A percentile compares a stretch with the other conserved stretches of the same genome.
phyloP scores from a whole-genome alignment of 2,888 invertebrate species.

The Lordiphosa andalusiaca region DNA sequence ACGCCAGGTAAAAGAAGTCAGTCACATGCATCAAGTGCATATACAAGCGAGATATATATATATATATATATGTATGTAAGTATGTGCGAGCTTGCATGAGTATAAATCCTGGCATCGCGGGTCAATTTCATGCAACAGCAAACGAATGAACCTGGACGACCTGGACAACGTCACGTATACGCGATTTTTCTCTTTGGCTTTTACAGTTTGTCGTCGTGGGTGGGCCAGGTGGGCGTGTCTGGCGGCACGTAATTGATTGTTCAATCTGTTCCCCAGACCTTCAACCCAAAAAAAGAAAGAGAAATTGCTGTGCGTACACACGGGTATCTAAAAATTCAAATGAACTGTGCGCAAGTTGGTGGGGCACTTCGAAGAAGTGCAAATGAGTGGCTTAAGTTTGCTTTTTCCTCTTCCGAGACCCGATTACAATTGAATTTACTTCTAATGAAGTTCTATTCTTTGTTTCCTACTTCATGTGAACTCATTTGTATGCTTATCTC shows the following conservation, averaged over 20 bases:
- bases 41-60: neutral
- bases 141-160: conserved; percentile 39
- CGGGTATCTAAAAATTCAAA: conserved; percentile 59
- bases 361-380: conserved; percentile 52
- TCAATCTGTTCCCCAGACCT: conserved; percentile 70
- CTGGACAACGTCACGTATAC: conserved; percentile 70
- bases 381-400: conserved; percentile 40
- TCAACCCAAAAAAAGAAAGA: conserved; percentile 44
- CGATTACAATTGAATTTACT: conserved; percentile 37
- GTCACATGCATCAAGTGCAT: conserved; percentile 54
- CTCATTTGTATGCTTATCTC: conserved; percentile 29
- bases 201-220: conserved; percentile 38
- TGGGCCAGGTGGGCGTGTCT: conserved; percentile 53
- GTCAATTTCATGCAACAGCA: conserved; percentile 70
- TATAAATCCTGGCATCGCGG: conserved; percentile 71
- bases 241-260: conserved; percentile 73
- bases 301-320: conserved; percentile 52
- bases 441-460: conserved; percentile 34
- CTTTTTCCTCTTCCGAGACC: neutral
- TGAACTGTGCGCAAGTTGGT: conserved; percentile 48
- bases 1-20: conserved; percentile 34
- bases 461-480: conserved; percentile 3
- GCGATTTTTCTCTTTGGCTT: conserved; percentile 50
- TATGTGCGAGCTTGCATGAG: conserved; percentile 58
- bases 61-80: neutral